phyloP scores from a whole-genome alignment of 2,113 vertebrate species.

The Chiloscyllium plagiosum region DNA sequence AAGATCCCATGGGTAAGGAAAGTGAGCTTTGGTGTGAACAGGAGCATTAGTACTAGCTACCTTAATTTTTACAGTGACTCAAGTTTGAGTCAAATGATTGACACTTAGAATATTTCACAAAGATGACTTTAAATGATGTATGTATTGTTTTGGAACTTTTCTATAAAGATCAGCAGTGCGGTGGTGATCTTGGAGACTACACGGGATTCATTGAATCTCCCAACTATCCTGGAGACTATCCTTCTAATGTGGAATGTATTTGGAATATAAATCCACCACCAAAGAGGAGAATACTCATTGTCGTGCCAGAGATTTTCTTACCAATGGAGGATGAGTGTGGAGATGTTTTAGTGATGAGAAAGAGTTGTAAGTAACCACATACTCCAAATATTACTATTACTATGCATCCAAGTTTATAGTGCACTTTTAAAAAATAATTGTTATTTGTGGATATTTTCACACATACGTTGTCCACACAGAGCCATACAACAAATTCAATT shows the following conservation, averaged over 20 bases:
- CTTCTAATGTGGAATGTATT: slow-evolving; percentile 65
- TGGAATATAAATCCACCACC: slow-evolving; percentile 70
- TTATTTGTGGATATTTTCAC: not conserved
- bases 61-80: not conserved
- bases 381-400: not conserved
- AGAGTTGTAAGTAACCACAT: slow-evolving; percentile 57
- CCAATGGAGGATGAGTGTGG: slow-evolving; percentile 71
- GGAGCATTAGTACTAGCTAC: not conserved
- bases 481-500: too few species aligned
- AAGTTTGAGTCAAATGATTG: not conserved
- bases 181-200: slow-evolving; percentile 70
- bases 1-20: too few species aligned
- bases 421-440: not conserved
- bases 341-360: slow-evolving; percentile 69
- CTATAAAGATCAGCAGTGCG: slow-evolving; percentile 65
- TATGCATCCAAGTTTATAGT: not conserved
- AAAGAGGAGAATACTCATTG: slow-evolving; percentile 67
- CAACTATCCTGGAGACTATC: slow-evolving; percentile 73
- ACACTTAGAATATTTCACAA: not conserved
- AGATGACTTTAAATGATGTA: slow-evolving; percentile 38
- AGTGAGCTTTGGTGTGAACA: not conserved
- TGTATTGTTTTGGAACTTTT: slow-evolving; percentile 38
- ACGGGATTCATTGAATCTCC: slow-evolving; percentile 70
- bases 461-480: not conserved
- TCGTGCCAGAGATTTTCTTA: slow-evolving; percentile 72